A percentile compares a stretch with the other conserved stretches of the same genome.
Evolutionary conservation across 2,113 vertebrate species (phyloP).

Genomic region (Poeciliopsis occidentalis): DNA sequence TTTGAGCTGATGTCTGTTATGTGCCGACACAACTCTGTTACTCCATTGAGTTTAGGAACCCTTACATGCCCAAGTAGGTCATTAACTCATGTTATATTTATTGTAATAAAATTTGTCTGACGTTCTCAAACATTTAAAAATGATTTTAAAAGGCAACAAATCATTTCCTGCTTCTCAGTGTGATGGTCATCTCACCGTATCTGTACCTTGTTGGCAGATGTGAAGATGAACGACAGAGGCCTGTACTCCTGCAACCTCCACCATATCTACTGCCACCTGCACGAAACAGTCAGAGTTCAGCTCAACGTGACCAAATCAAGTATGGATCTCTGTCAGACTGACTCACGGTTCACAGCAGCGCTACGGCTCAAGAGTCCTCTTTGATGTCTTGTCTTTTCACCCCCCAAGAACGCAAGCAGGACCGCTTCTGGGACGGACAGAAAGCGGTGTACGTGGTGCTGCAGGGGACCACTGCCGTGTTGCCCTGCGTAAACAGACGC

Average conservation of each 20-base stretch:
- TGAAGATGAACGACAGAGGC: slow-evolving; percentile 83
- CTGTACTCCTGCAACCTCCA: slow-evolving; percentile 92
- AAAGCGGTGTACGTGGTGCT: slow-evolving; percentile 85
- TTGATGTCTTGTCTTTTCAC: neutral
- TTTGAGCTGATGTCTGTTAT: neutral
- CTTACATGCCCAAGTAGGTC: no score
- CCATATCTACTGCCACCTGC: slow-evolving; percentile 93
- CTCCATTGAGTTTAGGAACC: no score
- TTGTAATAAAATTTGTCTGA: no score
- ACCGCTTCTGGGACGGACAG: slow-evolving; percentile 89
- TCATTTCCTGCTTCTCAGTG: slow-evolving; percentile 3
- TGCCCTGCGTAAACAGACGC: slow-evolving; percentile 87
- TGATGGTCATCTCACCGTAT: neutral
- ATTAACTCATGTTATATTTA: no score
- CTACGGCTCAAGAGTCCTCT: neutral
- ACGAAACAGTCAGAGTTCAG: slow-evolving; percentile 85
- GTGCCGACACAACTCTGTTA: no score
- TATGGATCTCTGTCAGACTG: slow-evolving; percentile 55
- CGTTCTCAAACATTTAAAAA: no score
- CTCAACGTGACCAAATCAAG: slow-evolving; percentile 86
- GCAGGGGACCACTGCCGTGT: slow-evolving; percentile 79
- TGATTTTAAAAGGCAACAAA: no score
- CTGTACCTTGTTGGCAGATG: slow-evolving; percentile 54
- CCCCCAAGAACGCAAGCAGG: slow-evolving; percentile 77
- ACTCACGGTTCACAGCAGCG: neutral